These are phyloP conservation scores for Manis crassicaudata DNA, from an alignment of 2,797 vertebrate species.

Conservation along the genomic window DNA sequence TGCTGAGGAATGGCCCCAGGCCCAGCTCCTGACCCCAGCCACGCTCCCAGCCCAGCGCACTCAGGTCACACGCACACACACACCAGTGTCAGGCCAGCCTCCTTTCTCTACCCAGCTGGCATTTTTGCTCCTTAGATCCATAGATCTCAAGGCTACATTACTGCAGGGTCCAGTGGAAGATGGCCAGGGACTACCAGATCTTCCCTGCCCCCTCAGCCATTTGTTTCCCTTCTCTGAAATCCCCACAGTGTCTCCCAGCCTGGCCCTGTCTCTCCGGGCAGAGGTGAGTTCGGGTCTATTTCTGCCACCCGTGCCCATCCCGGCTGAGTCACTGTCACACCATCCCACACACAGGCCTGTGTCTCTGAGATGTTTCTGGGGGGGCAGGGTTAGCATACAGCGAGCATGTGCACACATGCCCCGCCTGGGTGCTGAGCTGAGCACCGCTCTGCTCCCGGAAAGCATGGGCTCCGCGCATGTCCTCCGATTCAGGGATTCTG, in stretches of 20 bases:
- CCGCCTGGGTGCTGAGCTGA: not conserved
- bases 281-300: not conserved
- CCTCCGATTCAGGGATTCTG: not conserved
- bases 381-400: not conserved
- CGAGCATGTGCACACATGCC: fast-evolving
- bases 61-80: fast-evolving
- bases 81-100: not conserved
- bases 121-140: not conserved
- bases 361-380: not conserved
- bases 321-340: not conserved
- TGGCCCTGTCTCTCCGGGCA: not conserved
- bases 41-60: not conserved
- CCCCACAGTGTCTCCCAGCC: fast-evolving
- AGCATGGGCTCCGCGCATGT: not conserved
- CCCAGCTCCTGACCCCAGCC: not conserved
- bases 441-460: not conserved
- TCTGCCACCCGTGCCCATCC: not conserved
- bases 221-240: too few relatives aligned
- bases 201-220: not conserved
- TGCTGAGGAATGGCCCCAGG: not conserved
- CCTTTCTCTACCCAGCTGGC: not conserved
- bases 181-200: fast-evolving
- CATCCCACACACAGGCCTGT: fast-evolving
- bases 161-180: not conserved
- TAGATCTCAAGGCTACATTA: not conserved